phyloP scores from a whole-genome alignment of 1,140 invertebrate genomes.

The Zophobas atratus region DNA sequence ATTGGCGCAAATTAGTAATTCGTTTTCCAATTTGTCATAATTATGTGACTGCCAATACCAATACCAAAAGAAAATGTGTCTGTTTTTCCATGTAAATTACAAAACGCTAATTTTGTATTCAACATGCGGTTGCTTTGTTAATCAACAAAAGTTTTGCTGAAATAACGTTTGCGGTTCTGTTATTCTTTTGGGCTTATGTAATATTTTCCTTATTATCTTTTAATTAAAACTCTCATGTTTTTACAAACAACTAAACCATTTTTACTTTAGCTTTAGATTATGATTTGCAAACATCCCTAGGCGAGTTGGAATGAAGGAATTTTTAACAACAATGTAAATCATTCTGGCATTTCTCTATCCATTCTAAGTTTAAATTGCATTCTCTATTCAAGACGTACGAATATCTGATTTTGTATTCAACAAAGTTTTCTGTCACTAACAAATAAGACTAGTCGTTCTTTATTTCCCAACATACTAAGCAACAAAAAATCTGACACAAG shows the following conservation, averaged over 20 bases:
- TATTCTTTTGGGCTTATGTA: background rate
- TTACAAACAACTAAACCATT: background rate
- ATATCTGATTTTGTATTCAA: constrained; percentile 9
- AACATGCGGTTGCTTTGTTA: background rate
- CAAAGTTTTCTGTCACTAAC: background rate
- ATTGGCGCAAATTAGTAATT: background rate
- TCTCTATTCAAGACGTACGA: constrained; percentile 9
- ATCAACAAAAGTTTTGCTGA: background rate
- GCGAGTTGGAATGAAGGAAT: background rate
- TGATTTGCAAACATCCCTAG: background rate
- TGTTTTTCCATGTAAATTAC: background rate
- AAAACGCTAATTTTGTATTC: background rate
- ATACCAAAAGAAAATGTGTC: background rate
- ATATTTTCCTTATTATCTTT: background rate
- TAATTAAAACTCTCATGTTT: background rate
- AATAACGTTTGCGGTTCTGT: background rate
- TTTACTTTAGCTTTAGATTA: background rate
- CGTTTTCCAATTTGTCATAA: background rate
- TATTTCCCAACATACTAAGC: background rate
- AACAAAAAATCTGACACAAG: background rate
- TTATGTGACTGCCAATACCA: background rate
- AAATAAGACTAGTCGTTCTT: background rate
- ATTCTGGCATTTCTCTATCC: constrained; percentile 11
- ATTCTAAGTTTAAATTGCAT: constrained; percentile 2
- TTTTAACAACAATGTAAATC: constrained; percentile 1